Base-by-base conservation (phyloP, 2,113 vertebrate species). In the Epinephelus cyanopodus region DNA sequence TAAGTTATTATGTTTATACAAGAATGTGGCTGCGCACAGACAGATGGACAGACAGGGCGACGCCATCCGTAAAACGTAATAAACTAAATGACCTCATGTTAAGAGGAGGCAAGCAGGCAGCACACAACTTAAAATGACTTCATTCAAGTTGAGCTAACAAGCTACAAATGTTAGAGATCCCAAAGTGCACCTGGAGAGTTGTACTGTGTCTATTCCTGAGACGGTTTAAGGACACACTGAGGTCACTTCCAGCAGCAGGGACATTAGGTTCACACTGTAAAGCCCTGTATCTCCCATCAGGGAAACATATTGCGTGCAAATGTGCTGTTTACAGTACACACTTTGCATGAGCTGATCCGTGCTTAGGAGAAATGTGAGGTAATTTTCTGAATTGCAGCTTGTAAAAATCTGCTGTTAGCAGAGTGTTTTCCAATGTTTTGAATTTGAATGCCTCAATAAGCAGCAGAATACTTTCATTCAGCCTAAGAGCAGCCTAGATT, bases 1-100 rank as follows among this genome's bases (percentile, higher is more conserved):
- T 69, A 57, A 45, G 57, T n/a, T 23, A 54, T 61, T 29, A 17
- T 65, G 48, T 71, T 67, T 71, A 37, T 37, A 61, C 48, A 63
- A 67, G 29, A 74, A 27, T 0, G n/a, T 23, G 57, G 15, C n/a
- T 61, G 7, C 19, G 42, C 42, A 45, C 42, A 45, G 42, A 45
- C 42, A 45, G 42, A 45, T 10, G 11, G 5, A 42, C 48, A 5
- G 29, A 70, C 50, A 33, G n/a, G 37, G n/a, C 0, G 27, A 83
- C 66, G n/a, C 33, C 39, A 9, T 25, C 52, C 12, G 10, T 2
- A 64, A 50, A 72, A 61, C 66, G 4, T 3, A 14, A 42, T 9
- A 58, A 3, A 47, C 13, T 47, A 33, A 57, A 72, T 29, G 0
- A 65, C 6, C 45, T 74, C 23, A 13, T 29, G 60, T 12, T 33